A percentile compares a stretch with the other conserved stretches of the same genome.
Conservation (phyloP, 2,113 vertebrate genomes). For the Noctilio leporinus region DNA sequence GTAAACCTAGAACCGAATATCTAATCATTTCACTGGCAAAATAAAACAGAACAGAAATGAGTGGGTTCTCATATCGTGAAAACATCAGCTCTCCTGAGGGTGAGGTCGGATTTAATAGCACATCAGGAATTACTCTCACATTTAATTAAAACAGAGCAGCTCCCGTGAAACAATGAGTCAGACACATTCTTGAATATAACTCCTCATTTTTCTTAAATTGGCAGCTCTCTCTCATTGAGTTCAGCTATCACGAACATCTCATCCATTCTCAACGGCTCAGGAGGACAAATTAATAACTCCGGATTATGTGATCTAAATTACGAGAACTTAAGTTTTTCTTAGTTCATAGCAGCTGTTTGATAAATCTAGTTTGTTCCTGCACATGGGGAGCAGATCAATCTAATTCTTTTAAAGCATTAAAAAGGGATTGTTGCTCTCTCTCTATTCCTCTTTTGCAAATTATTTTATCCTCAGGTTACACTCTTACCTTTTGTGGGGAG, state of each 20-base stretch:
- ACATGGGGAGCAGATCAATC: constrained; percentile 50
- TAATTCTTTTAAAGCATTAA: constrained; percentile 62
- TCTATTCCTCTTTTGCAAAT: constrained; percentile 53
- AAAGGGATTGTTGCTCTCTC: constrained; percentile 36
- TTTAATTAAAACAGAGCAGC: constrained; percentile 54
- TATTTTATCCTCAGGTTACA: constrained; percentile 62
- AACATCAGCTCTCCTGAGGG: background rate
- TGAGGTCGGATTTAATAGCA: background rate
- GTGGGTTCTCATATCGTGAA: background rate
- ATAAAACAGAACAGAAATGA: constrained; percentile 23
- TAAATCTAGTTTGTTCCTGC: constrained; percentile 42
- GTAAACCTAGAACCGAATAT: constrained; percentile 19
- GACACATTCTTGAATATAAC: background rate
- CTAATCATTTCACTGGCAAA: constrained; percentile 27
- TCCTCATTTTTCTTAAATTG: constrained; percentile 10
- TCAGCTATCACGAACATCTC: constrained; percentile 24
- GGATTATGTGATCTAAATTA: constrained; percentile 32
- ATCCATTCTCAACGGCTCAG: background rate
- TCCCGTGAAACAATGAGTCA: constrained; percentile 14
- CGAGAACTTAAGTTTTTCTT: constrained; percentile 29
- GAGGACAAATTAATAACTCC: constrained; percentile 39
- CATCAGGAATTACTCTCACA: background rate
- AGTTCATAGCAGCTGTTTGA: constrained; percentile 37
- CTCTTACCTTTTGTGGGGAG: constrained; percentile 11
- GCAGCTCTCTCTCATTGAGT: constrained; percentile 23